phyloP scores from a whole-genome alignment of 2,888 invertebrate genomes.

The Erebia epiphron region DNA sequence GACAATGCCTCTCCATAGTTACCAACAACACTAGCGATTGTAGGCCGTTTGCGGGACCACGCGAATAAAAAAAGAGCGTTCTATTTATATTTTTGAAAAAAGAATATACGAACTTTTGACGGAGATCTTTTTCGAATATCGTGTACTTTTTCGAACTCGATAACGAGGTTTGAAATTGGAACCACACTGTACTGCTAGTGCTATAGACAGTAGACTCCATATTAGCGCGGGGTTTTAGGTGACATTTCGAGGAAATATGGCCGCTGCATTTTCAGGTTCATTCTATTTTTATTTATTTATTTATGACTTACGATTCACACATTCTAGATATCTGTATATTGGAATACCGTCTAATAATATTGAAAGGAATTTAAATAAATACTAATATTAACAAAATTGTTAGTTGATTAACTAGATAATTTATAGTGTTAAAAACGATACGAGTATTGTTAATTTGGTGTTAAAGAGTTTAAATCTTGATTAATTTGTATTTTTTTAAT shows the following conservation, averaged over 20 bases:
- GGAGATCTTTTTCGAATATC: constrained; percentile 45
- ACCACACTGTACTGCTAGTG: constrained; percentile 57
- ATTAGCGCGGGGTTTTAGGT: constrained; percentile 62
- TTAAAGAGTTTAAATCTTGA: too few relatives aligned
- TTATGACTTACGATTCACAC: neutral
- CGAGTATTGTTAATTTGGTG: too few relatives aligned
- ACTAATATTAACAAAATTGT: too few relatives aligned
- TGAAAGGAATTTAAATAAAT: too few relatives aligned
- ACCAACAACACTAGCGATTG: constrained; percentile 43
- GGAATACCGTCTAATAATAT: too few relatives aligned
- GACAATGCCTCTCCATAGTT: constrained; percentile 53
- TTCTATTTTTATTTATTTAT: neutral
- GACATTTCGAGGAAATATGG: constrained; percentile 52
- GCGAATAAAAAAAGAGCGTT: constrained; percentile 52
- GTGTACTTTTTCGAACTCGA: constrained; percentile 42
- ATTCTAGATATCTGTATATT: neutral
- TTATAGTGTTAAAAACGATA: too few relatives aligned
- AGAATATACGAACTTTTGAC: constrained; percentile 20
- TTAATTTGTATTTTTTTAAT: too few relatives aligned
- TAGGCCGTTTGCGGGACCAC: constrained; percentile 48
- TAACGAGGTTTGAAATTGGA: constrained; percentile 78
- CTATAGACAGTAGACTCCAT: constrained; percentile 45
- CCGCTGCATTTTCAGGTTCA: neutral
- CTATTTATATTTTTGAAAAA: constrained; percentile 61
- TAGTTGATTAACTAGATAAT: too few relatives aligned